Evolutionary conservation across 2,888 invertebrate species (phyloP).

Genomic region (Drosophila conformis): DNA sequence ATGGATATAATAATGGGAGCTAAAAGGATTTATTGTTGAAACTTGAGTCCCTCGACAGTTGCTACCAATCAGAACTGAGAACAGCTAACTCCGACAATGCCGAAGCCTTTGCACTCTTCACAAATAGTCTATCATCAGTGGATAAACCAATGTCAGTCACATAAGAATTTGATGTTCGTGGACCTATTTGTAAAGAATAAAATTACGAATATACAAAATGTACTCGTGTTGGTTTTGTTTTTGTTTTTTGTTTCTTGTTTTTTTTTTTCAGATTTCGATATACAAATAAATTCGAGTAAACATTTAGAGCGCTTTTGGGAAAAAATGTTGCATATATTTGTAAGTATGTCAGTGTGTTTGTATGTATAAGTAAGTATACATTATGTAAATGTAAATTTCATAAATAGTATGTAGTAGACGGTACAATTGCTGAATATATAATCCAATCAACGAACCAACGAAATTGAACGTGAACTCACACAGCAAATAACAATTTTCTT

Average conservation of each 20-base stretch:
- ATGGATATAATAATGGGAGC: constrained; percentile 51
- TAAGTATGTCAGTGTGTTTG: constrained; percentile 10
- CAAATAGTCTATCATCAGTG: constrained; percentile 33
- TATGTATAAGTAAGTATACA: constrained; percentile 19
- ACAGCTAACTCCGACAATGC: constrained; percentile 51
- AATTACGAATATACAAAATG: constrained; percentile 15
- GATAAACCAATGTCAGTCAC: constrained; percentile 4
- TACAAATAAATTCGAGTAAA: constrained; percentile 63
- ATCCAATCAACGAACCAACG: constrained; percentile 47
- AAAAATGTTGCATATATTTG: constrained; percentile 47
- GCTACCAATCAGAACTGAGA: constrained; percentile 49
- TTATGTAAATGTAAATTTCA: constrained; percentile 22
- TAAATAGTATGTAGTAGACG: constrained; percentile 36
- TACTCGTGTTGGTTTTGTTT: constrained; percentile 2
- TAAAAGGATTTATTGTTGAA: constrained; percentile 70
- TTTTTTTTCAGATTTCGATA: constrained; percentile 17
- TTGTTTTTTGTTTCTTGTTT: not conserved
- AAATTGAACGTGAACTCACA: constrained; percentile 71
- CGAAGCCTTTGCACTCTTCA: constrained; percentile 48
- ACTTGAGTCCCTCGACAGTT: constrained; percentile 75
- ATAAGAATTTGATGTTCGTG: constrained; percentile 5
- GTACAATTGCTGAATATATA: constrained; percentile 42
- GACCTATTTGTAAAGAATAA: constrained; percentile 11
- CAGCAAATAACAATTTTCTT: constrained; percentile 65
- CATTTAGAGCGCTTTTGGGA: constrained; percentile 62